phyloP scores from a whole-genome alignment of 2,888 invertebrate genomes.

The Drosophila infuscata region DNA sequence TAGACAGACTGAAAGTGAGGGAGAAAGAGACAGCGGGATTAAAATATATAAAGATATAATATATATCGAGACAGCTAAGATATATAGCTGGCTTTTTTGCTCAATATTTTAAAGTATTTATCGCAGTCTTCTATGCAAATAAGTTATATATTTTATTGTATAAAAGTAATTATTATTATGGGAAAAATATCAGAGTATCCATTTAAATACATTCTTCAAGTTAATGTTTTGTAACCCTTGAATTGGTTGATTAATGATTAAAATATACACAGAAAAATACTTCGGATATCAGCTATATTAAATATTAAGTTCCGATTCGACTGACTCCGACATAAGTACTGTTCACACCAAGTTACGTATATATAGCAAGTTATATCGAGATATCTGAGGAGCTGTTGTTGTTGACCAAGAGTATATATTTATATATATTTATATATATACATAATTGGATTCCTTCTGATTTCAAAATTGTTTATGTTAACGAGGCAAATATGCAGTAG shows the following conservation, averaged over 20 bases:
- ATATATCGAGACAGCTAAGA: background rate
- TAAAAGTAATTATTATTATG: background rate
- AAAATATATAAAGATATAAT: background rate
- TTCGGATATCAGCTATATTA: background rate
- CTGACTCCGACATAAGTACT: background rate
- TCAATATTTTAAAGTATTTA: background rate
- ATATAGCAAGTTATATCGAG: background rate
- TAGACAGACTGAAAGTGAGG: background rate
- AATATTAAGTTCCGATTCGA: background rate
- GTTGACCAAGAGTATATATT: too few species aligned
- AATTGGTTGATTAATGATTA: too few species aligned
- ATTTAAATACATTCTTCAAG: too few species aligned
- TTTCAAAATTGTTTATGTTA: background rate
- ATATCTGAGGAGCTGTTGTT: background rate
- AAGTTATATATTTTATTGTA: background rate
- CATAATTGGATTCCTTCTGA: background rate
- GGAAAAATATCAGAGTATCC: background rate
- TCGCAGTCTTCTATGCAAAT: background rate
- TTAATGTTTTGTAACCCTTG: too few species aligned
- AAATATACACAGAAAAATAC: background rate
- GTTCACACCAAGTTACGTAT: background rate
- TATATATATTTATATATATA: background rate
- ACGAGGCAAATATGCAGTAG: background rate
- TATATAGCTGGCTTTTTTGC: background rate
- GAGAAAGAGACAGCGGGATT: background rate